Evolutionary conservation across 2,888 invertebrate species (phyloP).

Genomic region (Drosophila nr. perissopoda): DNA sequence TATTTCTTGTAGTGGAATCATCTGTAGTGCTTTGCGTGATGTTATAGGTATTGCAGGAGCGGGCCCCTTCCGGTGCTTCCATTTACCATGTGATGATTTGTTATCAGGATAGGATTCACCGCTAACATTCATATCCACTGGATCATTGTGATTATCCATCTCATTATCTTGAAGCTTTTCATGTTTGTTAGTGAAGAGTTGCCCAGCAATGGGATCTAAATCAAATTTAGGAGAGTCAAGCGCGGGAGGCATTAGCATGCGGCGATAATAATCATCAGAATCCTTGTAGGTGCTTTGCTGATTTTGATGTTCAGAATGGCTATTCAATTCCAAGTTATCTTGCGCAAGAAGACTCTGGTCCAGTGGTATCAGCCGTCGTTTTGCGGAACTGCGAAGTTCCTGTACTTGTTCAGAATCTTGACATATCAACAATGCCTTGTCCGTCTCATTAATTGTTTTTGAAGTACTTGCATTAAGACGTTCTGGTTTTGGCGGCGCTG

Average conservation of each 20-base stretch:
- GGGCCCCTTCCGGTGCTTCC: conserved; percentile 92
- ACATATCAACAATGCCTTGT: not conserved
- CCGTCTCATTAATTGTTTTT: conserved; percentile 1
- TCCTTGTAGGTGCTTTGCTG: conserved; percentile 64
- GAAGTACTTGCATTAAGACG: conserved; percentile 25
- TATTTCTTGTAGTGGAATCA: conserved; percentile 88
- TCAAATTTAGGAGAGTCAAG: conserved; percentile 7
- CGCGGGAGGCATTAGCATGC: conserved; percentile 6
- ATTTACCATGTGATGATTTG: conserved; percentile 86
- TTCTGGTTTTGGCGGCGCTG: conserved; percentile 84
- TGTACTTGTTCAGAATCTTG: conserved; percentile 1
- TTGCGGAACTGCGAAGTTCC: not conserved
- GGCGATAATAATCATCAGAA: conserved; percentile 4
- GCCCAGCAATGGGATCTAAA: conserved; percentile 7
- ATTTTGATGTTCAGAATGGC: conserved; percentile 23
- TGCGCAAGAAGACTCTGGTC: not conserved
- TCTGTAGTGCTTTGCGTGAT: conserved; percentile 87
- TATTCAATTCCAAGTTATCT: conserved; percentile 16
- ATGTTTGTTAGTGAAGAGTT: not conserved
- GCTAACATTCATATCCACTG: not conserved
- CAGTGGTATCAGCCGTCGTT: conserved; percentile 8
- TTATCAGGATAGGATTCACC: conserved; percentile 7
- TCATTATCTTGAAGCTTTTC: conserved; percentile 1
- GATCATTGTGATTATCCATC: not conserved
- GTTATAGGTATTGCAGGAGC: conserved; percentile 92